Evolutionary conservation across 2,888 invertebrate species (phyloP).

Genomic region (Dicranocentrus wangi): DNA sequence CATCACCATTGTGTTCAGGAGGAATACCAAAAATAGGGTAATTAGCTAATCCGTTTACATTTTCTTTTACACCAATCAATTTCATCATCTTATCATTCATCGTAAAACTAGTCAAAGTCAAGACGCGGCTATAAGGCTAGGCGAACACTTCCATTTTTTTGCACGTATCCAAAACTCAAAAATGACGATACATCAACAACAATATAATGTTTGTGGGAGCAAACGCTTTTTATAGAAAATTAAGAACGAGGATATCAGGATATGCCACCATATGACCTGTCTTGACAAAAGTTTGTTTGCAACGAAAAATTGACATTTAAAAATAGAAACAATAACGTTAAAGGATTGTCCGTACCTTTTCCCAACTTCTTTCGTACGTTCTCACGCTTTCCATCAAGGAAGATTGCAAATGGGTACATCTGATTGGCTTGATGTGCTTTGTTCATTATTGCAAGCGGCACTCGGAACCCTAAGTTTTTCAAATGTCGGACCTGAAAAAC

Average conservation of each 20-base stretch:
- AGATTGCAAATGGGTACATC: constrained; percentile 98
- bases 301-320: constrained; percentile 62
- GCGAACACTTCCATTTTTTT: background rate
- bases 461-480: constrained; percentile 95
- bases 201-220: no score
- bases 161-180: background rate
- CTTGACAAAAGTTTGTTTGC: constrained; percentile 47
- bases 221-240: no score
- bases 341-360: constrained; percentile 83
- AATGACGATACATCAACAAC: background rate
- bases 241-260: background rate
- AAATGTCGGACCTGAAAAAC: constrained; percentile 84
- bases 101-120: background rate
- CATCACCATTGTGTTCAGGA: constrained; percentile 43
- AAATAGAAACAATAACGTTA: constrained; percentile 24
- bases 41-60: background rate
- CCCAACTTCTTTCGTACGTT: constrained; percentile 96
- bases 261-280: constrained; percentile 55
- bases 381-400: constrained; percentile 95
- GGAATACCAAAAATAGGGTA: constrained; percentile 41
- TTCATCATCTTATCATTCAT: no score
- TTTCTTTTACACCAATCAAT: no score
- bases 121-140: constrained; percentile 17
- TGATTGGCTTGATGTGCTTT: constrained; percentile 99
- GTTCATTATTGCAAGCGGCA: constrained; percentile 97